A percentile compares a stretch with the other conserved stretches of the same genome.
Evolutionary conservation across 2,113 vertebrate species (phyloP).

Genomic region (Albula goreensis): DNA sequence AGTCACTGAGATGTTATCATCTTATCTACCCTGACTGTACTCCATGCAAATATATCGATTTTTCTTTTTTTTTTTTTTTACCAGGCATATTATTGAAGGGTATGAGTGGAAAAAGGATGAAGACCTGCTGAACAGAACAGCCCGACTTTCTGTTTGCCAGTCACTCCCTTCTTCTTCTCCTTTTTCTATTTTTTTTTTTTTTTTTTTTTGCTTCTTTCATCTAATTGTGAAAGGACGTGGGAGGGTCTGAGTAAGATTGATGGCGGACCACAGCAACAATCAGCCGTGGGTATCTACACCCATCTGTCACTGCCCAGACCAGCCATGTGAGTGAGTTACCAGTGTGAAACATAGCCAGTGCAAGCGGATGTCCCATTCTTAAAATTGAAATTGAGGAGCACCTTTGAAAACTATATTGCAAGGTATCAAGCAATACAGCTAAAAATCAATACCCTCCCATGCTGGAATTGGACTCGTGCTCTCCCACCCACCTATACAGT

Average conservation of each 20-base stretch:
- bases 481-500: constrained; percentile 26
- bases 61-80: not conserved
- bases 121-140: constrained; percentile 4
- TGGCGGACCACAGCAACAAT: constrained; percentile 51
- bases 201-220: constrained; percentile 28
- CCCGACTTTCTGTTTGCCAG: not conserved
- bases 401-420: constrained; percentile 56
- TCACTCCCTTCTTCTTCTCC: constrained; percentile 27
- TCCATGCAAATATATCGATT: not conserved
- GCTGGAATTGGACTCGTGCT: constrained; percentile 40
- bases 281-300: constrained; percentile 44
- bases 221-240: constrained; percentile 30
- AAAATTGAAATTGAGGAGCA: constrained; percentile 55
- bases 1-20: not conserved
- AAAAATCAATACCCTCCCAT: constrained; percentile 54
- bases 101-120: not conserved
- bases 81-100: not conserved
- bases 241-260: constrained; percentile 47
- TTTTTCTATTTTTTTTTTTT: constrained; percentile 12
- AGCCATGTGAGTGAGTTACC: constrained; percentile 43
- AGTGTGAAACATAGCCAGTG: constrained; percentile 54
- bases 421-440: constrained; percentile 43
- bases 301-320: constrained; percentile 54
- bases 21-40: not conserved
- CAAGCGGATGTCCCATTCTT: constrained; percentile 50